Base-by-base conservation (phyloP, 2,113 vertebrate species). In the Labeo rohita region DNA sequence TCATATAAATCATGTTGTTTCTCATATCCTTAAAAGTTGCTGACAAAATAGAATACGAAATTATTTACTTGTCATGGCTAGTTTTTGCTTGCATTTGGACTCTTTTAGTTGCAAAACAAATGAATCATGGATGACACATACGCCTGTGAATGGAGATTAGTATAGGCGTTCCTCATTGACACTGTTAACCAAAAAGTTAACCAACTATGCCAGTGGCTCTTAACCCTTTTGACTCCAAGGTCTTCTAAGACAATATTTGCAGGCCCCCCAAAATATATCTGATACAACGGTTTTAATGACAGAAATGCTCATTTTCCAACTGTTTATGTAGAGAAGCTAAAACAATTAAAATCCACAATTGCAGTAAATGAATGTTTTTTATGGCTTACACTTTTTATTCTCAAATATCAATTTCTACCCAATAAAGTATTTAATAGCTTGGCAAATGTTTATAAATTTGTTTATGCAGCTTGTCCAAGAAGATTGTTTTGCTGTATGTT, bases 11-110 rank as follows among this genome's bases (percentile, higher is more conserved):
- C 1, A 4, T 8, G 7, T 21, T 56, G 16, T 56, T 59, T 59
- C 54, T 59, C 18, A 59, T 59, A 59, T 8, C 56, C 56, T 21
- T 61, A 65, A 65, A 66, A 34, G 11, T 2, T 36, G 1, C 66
- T 18, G 15, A 6, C 34, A 16, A 39, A 68, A 12, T 36, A 13
- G 28, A 68, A 11, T 16, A 8, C 36, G 36, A 18, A 45, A 10
- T 47, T 0, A 74, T n/a, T 23, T n/a, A 49, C 10, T 75, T n/a
- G 6, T n/a, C 45, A 49, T 8, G 47, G 12, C 45, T n/a, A 23
- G 72, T 49, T 75, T 72, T 49, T 75, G 15, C 72, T 49, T 6
- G n/a, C 45, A 75, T 75, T 75, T 75, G 45, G n/a, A 75, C 72
- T 75, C 21, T 75, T 49, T 49, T 2, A 75, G 39, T 21, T 73